phyloP scores from a whole-genome alignment of 1,140 invertebrate genomes.

The Steinernema khuongi region DNA sequence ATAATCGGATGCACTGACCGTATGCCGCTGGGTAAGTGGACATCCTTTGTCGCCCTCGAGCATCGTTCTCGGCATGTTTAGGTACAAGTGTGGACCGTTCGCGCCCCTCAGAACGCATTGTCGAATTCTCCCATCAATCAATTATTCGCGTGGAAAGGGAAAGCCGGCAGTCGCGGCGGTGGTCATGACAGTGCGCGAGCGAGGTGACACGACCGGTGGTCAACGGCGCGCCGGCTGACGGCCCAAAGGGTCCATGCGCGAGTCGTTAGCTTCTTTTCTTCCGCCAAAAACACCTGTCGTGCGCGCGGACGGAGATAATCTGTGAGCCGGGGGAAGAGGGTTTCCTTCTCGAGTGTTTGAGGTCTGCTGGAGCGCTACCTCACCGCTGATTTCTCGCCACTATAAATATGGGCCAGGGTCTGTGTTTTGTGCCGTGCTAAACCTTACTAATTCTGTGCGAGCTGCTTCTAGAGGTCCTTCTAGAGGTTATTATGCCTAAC shows the following conservation, averaged over 20 bases:
- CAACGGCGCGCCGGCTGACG: neutral
- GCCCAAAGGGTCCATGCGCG: neutral
- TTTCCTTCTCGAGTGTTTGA: neutral
- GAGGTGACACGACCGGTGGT: neutral
- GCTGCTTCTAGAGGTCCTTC: no score
- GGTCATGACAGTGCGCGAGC: neutral
- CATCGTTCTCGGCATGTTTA: no score
- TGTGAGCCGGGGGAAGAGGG: neutral
- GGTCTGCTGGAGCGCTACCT: no score
- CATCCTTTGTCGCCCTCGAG: no score
- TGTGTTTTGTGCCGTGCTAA: no score
- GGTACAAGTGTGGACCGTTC: neutral
- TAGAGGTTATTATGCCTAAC: no score
- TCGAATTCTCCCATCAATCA: neutral
- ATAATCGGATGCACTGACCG: neutral
- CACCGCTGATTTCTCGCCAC: no score
- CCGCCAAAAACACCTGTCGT: conserved; percentile 2
- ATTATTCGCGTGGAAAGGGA: neutral
- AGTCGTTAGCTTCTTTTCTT: neutral
- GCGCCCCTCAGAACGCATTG: neutral
- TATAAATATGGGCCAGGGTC: no score
- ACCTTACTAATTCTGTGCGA: no score
- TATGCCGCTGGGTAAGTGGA: neutral
- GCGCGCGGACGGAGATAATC: neutral
- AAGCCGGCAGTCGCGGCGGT: neutral